Percentiles rank a stretch among this genome's conserved stretches.
phyloP scores from a whole-genome alignment of 92 coral and sea anemone genomes.

The Metridium senile region DNA sequence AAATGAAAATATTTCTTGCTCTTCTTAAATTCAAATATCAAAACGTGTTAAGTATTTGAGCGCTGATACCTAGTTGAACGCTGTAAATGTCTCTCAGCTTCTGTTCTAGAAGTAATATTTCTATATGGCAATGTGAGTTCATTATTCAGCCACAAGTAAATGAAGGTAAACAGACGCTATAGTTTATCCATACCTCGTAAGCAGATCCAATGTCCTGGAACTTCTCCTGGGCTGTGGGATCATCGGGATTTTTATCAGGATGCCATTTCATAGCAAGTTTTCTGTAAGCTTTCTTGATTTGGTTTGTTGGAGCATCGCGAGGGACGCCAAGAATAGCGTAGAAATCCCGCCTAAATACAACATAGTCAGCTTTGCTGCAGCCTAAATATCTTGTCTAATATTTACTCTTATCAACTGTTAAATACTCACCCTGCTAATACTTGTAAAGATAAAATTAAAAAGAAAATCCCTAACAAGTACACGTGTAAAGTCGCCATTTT shows the following conservation, averaged over 20 bases:
- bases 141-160: conserved; percentile 1
- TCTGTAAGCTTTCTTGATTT: conserved; percentile 97
- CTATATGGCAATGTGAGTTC: too few relatives aligned
- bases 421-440: conserved; percentile 93
- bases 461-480: conserved; percentile 62
- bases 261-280: conserved; percentile 99
- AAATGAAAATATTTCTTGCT: too few relatives aligned
- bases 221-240: conserved; percentile 93
- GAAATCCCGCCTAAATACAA: conserved; percentile 84
- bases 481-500: conserved; percentile 91
- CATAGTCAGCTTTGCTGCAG: conserved; percentile 2
- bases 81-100: too few relatives aligned
- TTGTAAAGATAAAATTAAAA: conserved; percentile 84
- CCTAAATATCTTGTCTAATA: not conserved
- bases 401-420: not conserved
- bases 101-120: too few relatives aligned
- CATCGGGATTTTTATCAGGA: conserved; percentile 96
- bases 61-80: too few relatives aligned
- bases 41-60: too few relatives aligned
- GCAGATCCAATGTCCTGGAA: conserved; percentile 96
- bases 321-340: conserved; percentile 97
- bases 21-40: too few relatives aligned
- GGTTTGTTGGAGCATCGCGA: conserved; percentile 94
- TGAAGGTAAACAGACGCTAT: conserved; percentile 18
- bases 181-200: conserved; percentile 80